These are phyloP conservation scores for Carcina quercana DNA, from an alignment of 2,888 invertebrate genomes.

Conservation along the genomic window DNA sequence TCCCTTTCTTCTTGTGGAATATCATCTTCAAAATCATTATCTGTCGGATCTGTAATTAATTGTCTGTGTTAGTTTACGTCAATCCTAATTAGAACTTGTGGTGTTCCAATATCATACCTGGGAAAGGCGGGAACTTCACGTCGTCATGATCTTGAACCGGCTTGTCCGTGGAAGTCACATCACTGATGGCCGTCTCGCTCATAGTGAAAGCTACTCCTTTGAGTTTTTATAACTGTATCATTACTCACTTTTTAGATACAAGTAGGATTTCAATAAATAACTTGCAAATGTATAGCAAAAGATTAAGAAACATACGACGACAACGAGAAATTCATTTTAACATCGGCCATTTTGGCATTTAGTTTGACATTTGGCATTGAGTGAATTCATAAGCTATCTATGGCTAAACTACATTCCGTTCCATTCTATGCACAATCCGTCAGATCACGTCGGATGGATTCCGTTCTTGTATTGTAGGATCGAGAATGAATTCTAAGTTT, in stretches of 20 bases:
- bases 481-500: too few relatives aligned
- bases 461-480: too few relatives aligned
- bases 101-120: conserved; percentile 31
- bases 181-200: conserved; percentile 44
- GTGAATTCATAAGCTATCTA: background rate
- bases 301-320: conserved; percentile 4
- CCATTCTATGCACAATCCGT: too few relatives aligned
- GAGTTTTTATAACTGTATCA: too few relatives aligned
- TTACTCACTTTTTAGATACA: too few relatives aligned
- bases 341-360: conserved; percentile 50
- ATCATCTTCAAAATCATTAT: conserved; percentile 69
- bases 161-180: conserved; percentile 41
- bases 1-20: conserved; percentile 67
- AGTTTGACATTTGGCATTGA: conserved; percentile 4
- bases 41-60: conserved; percentile 47
- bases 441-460: too few relatives aligned
- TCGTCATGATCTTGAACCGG: conserved; percentile 43
- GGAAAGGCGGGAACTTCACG: conserved; percentile 60
- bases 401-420: too few relatives aligned
- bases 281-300: background rate
- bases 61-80: background rate
- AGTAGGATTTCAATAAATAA: too few relatives aligned
- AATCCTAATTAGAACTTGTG: background rate
- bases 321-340: conserved; percentile 18
- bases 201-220: conserved; percentile 34